Conservation (phyloP, 2,888 invertebrate genomes). For the Ypsolopha scabrella region DNA sequence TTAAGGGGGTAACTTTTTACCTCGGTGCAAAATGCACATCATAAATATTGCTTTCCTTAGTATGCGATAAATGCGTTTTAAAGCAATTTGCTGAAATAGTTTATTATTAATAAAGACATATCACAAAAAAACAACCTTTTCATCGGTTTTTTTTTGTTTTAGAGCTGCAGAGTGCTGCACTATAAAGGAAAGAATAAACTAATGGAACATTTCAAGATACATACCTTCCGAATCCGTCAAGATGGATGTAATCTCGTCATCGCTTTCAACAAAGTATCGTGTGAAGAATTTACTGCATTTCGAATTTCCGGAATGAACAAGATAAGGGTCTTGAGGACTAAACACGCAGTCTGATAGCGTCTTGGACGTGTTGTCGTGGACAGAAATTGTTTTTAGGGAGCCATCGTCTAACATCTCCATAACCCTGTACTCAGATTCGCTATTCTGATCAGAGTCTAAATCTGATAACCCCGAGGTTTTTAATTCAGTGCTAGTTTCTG, state of each 20-base stretch:
- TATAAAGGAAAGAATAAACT: neutral
- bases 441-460: conserved; percentile 47
- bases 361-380: conserved; percentile 63
- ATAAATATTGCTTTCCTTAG: too few species aligned
- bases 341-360: conserved; percentile 59
- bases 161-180: too few species aligned
- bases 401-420: conserved; percentile 65
- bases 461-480: conserved; percentile 32
- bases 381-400: conserved; percentile 57
- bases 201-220: conserved; percentile 9
- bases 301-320: conserved; percentile 63
- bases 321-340: conserved; percentile 56
- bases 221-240: conserved; percentile 79
- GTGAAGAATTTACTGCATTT: conserved; percentile 76
- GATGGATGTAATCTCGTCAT: conserved; percentile 78
- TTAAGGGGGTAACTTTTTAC: too few species aligned
- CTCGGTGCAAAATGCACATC: too few species aligned
- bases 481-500: conserved; percentile 31
- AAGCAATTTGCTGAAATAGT: too few species aligned
- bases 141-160: too few species aligned
- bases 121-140: too few species aligned
- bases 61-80: too few species aligned
- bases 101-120: too few species aligned
- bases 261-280: conserved; percentile 76
- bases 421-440: conserved; percentile 60